Base-by-base conservation (phyloP, 2,113 vertebrate genomes). In the Indicator indicator region DNA sequence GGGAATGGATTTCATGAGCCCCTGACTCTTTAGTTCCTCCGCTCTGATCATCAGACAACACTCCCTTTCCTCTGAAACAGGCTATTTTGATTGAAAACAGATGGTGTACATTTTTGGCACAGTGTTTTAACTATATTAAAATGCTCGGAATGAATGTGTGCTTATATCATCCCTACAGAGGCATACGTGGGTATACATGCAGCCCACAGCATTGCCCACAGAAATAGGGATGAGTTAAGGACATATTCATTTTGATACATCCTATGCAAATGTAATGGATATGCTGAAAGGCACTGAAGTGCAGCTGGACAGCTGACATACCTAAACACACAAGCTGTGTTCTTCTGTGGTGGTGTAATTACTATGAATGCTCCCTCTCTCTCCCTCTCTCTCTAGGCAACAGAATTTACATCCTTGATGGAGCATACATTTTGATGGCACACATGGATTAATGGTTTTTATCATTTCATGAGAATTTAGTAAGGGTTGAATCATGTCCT, bases 291-390 rank as follows among this genome's bases (percentile, higher is more conserved):
- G 96, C 89, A 52, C 86, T 96, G 90, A 67, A 91, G 70, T 93
- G 73, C 75, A 97, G 93, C 95, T 96, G 96, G 89, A 89, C 96
- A 97, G 88, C 46, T 81, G 94, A 96, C 90, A 94, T 95, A 84
- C 89, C 92, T 96, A 89, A 96, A 90, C 59, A 46, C 52, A 55
- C 70, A 62, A 88, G 38, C 86, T 94, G 68, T 95, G 94, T 78
- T 95, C 93, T 91, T 95, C 30, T 11, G 62, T 93, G 76, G 81
- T 80, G 87, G 85, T 97, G 94, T 90, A 96, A 95, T 97, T 89
- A 79, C 87, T 88, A 46, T 36, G 5, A 58, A 75, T 79, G 86
- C 56, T 91, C 86, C 93, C 71, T 94, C 36, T 36, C 36, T 94
- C 83, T 96, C 86, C 93, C 71, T 94, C 86, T 94, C 71, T 94